These are phyloP conservation scores for Anguilla marmorata DNA, from an alignment of 2,797 vertebrate genomes.

Conservation along the genomic window DNA sequence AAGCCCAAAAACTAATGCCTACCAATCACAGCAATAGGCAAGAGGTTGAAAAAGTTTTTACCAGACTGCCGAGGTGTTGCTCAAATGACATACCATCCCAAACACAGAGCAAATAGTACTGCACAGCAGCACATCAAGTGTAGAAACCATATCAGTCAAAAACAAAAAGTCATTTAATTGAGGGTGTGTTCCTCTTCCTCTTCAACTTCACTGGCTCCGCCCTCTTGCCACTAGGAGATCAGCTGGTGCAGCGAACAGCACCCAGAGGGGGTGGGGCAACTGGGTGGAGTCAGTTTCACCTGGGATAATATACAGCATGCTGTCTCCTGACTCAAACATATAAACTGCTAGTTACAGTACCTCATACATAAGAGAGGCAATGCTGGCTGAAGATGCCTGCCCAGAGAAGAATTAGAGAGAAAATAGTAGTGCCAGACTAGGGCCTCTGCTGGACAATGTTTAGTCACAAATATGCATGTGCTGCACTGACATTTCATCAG, in stretches of 20 bases:
- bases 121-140: neutral
- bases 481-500: neutral
- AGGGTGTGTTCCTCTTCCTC: neutral
- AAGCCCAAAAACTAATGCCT: slow-evolving; percentile 1
- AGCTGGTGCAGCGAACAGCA: neutral
- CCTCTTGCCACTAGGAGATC: neutral
- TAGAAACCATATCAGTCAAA: neutral
- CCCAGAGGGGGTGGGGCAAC: neutral
- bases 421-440: neutral
- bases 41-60: neutral
- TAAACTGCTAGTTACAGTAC: neutral
- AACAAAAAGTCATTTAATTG: neutral
- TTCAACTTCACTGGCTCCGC: slow-evolving; percentile 1
- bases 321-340: neutral
- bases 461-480: neutral
- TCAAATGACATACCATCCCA: neutral
- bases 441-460: neutral
- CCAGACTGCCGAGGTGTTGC: neutral
- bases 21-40: neutral
- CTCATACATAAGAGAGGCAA: neutral
- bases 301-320: neutral
- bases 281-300: neutral
- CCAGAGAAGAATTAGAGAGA: neutral
- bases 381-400: neutral
- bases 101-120: neutral